These are phyloP conservation scores for Cardinalis cardinalis DNA, from an alignment of 2,113 vertebrate genomes.

Conservation along the genomic window DNA sequence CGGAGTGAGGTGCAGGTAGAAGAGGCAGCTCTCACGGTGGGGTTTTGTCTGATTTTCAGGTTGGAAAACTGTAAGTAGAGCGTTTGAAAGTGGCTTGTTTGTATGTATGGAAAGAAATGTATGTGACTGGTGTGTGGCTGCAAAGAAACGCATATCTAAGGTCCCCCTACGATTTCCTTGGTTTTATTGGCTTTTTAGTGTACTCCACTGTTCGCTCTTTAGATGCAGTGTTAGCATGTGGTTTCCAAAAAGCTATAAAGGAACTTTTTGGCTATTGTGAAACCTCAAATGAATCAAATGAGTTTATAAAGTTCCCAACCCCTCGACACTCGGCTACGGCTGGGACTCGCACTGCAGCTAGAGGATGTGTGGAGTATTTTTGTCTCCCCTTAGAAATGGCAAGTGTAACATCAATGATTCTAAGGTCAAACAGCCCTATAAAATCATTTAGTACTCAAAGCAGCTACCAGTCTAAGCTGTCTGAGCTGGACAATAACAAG, in stretches of 20 bases:
- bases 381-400: constrained; percentile 51
- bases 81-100: not conserved
- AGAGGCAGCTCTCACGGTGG: not conserved
- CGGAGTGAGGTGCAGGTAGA: not conserved
- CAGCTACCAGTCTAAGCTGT: constrained; percentile 35
- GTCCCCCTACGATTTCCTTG: constrained; percentile 1
- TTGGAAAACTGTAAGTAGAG: not conserved
- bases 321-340: constrained; percentile 12
- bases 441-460: constrained; percentile 49
- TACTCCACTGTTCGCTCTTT: constrained; percentile 20
- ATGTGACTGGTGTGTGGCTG: not conserved
- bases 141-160: not conserved
- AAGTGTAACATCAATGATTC: constrained; percentile 56
- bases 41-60: not conserved
- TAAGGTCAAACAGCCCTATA: constrained; percentile 54
- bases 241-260: constrained; percentile 59
- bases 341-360: constrained; percentile 37
- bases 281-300: constrained; percentile 57
- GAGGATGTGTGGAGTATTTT: constrained; percentile 57
- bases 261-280: constrained; percentile 65
- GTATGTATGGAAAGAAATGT: not conserved
- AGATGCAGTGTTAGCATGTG: constrained; percentile 20
- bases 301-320: constrained; percentile 61
- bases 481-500: constrained; percentile 16
- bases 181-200: constrained; percentile 31